These are phyloP conservation scores for Caenorhabditis remanei DNA, from an alignment of 1,140 invertebrate species.

Conservation along the genomic window DNA sequence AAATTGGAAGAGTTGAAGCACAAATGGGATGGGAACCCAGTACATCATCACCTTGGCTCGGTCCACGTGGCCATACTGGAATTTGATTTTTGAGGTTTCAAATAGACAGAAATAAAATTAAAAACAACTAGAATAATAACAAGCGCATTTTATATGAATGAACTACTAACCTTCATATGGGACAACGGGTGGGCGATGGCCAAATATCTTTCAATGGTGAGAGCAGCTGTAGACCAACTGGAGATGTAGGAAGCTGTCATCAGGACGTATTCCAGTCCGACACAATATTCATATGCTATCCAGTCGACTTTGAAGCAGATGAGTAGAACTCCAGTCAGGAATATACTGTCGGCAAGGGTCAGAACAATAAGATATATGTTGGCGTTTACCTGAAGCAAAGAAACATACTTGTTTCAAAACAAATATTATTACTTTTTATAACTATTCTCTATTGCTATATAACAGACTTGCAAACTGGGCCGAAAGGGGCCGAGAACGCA, in stretches of 20 bases:
- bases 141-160: not conserved
- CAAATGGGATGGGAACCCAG: conserved; percentile 76
- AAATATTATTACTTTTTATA: too few relatives aligned
- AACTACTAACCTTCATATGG: conserved; percentile 72
- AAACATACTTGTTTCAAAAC: too few relatives aligned
- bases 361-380: conserved; percentile 77
- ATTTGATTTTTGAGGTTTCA: not conserved
- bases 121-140: not conserved
- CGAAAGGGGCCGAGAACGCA: too few relatives aligned
- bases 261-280: conserved; percentile 75
- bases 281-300: conserved; percentile 71
- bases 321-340: conserved; percentile 72
- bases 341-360: conserved; percentile 74
- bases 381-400: conserved; percentile 72
- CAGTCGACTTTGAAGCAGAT: conserved; percentile 76
- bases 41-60: conserved; percentile 69
- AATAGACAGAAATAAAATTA: not conserved
- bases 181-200: conserved; percentile 74
- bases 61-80: conserved; percentile 70
- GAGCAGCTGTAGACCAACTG: conserved; percentile 76
- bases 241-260: conserved; percentile 74
- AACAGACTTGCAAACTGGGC: too few relatives aligned
- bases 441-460: too few relatives aligned
- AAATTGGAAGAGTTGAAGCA: conserved; percentile 76
- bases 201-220: conserved; percentile 76